phyloP scores from a whole-genome alignment of 2,113 vertebrate species.

The Hyperopisus bebe region DNA sequence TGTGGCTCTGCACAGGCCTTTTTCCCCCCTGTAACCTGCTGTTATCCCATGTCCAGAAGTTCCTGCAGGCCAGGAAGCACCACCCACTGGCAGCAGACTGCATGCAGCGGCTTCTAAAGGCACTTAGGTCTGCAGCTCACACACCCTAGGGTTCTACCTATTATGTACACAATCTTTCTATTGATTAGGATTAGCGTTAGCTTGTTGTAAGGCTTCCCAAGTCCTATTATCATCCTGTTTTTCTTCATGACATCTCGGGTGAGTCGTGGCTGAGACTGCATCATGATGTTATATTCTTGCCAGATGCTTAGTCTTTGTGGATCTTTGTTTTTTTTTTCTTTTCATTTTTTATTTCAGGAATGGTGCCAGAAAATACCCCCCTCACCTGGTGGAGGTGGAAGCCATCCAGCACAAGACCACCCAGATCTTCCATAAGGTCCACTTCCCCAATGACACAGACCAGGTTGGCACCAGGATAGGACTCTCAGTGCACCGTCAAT shows the following conservation, averaged over 20 bases:
- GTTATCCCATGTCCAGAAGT: conserved; percentile 87
- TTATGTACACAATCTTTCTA: neutral
- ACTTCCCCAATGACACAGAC: conserved; percentile 93
- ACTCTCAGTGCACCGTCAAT: neutral
- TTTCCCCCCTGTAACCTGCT: conserved; percentile 87
- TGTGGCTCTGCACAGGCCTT: conserved; percentile 90
- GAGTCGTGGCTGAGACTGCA: neutral
- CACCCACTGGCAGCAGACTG: conserved; percentile 80
- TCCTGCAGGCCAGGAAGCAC: conserved; percentile 85
- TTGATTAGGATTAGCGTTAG: neutral
- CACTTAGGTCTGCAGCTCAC: conserved; percentile 70
- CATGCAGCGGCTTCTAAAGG: conserved; percentile 87
- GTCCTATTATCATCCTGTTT: neutral
- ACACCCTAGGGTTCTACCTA: neutral
- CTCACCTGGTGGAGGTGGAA: conserved; percentile 93
- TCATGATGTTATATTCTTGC: neutral
- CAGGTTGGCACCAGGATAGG: conserved; percentile 63
- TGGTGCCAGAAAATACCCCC: conserved; percentile 88
- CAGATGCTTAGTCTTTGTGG: neutral
- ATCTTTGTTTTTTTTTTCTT: neutral
- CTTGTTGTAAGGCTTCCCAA: neutral
- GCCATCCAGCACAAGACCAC: conserved; percentile 99
- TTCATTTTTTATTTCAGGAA: conserved; percentile 62
- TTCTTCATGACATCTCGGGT: neutral
- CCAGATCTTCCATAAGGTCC: conserved; percentile 98